Conservation (phyloP, 1,140 invertebrate genomes). For the Solenopsis fugax region DNA sequence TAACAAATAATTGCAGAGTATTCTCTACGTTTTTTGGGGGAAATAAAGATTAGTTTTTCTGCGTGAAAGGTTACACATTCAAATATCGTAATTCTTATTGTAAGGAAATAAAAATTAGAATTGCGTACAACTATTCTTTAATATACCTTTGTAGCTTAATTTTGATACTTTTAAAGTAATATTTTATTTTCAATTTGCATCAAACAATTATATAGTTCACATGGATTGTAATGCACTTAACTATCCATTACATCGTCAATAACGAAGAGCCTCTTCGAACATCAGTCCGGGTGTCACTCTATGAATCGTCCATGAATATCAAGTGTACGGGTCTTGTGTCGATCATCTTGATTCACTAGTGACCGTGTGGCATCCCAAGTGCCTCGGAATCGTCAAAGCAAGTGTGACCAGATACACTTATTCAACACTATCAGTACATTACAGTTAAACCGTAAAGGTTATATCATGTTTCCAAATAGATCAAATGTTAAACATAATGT, state of each 20-base stretch:
- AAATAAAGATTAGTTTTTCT: background rate
- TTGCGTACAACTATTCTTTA: background rate
- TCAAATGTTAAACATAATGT: background rate
- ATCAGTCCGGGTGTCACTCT: slow-evolving; percentile 68
- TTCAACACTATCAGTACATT: slow-evolving; percentile 20
- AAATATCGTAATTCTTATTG: background rate
- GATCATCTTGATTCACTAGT: slow-evolving; percentile 69
- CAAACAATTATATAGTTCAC: background rate
- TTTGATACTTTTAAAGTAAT: background rate
- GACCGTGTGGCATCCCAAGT: slow-evolving; percentile 61
- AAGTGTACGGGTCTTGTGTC: slow-evolving; percentile 67
- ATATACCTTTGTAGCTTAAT: background rate
- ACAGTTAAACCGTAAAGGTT: background rate
- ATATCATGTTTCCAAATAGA: background rate
- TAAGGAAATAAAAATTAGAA: background rate
- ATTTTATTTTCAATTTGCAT: background rate
- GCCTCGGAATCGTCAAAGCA: slow-evolving; percentile 64
- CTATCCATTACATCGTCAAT: slow-evolving; percentile 54
- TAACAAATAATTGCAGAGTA: slow-evolving; percentile 5
- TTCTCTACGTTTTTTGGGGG: background rate
- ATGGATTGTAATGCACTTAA: slow-evolving; percentile 50
- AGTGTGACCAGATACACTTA: slow-evolving; percentile 38
- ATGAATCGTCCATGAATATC: slow-evolving; percentile 69
- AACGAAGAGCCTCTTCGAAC: slow-evolving; percentile 54
- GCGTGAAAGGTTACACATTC: too few relatives aligned